Percentiles rank a stretch among this genome's conserved stretches.
These are phyloP conservation scores for Montipora foliosa DNA, from an alignment of 64 coral and sea anemone genomes.

Conservation along the genomic window DNA sequence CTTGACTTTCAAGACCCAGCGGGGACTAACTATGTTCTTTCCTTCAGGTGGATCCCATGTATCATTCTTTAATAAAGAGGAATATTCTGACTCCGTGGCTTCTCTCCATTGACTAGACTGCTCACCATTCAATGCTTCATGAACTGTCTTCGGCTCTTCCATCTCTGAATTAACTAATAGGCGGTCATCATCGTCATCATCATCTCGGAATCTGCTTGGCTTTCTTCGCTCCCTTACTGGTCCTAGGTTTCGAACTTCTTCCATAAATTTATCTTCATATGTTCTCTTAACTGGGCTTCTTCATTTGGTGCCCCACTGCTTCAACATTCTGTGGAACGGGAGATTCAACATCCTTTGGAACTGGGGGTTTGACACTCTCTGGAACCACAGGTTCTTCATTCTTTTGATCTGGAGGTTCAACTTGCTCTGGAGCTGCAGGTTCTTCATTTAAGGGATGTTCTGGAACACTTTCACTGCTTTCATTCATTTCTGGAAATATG, in stretches of 20 bases:
- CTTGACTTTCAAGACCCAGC: constrained; percentile 63
- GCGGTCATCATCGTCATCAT: constrained; percentile 46
- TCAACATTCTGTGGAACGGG: constrained; percentile 53
- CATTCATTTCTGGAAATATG: constrained; percentile 15
- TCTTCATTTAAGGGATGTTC: constrained; percentile 9
- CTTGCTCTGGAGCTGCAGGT: background rate
- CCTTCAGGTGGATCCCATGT: constrained; percentile 64
- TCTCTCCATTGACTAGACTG: constrained; percentile 40
- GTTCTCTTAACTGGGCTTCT: constrained; percentile 60
- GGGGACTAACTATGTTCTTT: constrained; percentile 57
- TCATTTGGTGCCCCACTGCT: constrained; percentile 51
- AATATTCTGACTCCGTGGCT: constrained; percentile 50
- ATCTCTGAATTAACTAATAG: constrained; percentile 48
- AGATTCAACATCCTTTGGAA: background rate
- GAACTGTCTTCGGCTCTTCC: constrained; percentile 67
- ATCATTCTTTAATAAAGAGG: constrained; percentile 57
- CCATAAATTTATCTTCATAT: constrained; percentile 69
- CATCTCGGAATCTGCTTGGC: constrained; percentile 30
- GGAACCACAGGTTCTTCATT: constrained; percentile 7
- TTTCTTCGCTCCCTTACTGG: constrained; percentile 61
- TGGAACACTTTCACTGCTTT: constrained; percentile 27
- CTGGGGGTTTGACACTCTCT: constrained; percentile 29
- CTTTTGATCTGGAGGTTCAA: background rate
- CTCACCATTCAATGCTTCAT: constrained; percentile 61
- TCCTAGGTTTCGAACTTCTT: constrained; percentile 73